phyloP scores from a whole-genome alignment of 1,140 invertebrate genomes.

The Zaprionus africanus region DNA sequence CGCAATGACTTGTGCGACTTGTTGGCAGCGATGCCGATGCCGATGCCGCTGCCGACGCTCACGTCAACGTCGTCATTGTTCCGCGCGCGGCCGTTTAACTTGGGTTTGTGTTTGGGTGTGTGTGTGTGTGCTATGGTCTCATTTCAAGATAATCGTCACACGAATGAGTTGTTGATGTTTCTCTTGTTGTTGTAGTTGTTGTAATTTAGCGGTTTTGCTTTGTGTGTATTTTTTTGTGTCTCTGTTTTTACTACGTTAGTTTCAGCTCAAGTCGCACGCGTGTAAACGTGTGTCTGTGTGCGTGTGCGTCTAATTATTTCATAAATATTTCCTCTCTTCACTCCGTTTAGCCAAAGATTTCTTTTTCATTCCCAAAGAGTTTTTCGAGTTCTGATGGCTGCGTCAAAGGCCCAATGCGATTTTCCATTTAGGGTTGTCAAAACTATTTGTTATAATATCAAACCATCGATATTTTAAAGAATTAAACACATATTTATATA shows the following conservation, averaged over 20 bases:
- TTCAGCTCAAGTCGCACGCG: conserved; percentile 1
- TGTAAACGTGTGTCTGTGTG: background rate
- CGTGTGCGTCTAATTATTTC: background rate
- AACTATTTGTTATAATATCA: no score
- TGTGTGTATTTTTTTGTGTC: background rate
- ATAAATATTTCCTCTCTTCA: background rate
- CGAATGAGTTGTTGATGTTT: conserved; percentile 64
- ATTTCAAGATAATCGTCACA: conserved; percentile 81
- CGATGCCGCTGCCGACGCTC: conserved; percentile 16
- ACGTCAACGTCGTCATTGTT: conserved; percentile 67
- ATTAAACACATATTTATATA: no score
- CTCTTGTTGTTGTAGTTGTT: conserved; percentile 57
- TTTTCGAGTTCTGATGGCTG: background rate
- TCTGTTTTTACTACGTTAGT: conserved; percentile 1
- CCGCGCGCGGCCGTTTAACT: conserved; percentile 78
- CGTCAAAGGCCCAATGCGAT: background rate
- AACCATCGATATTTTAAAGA: no score
- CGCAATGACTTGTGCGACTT: conserved; percentile 70
- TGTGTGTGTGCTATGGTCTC: conserved; percentile 70
- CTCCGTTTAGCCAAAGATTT: background rate
- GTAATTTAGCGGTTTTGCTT: conserved; percentile 72
- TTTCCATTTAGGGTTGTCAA: background rate
- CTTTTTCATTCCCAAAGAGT: background rate
- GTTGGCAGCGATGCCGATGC: conserved; percentile 55
- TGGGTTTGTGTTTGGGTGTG: conserved; percentile 27